These are phyloP conservation scores for Melanerpes aurifrons DNA, from an alignment of 2,113 vertebrate species.

Conservation along the genomic window DNA sequence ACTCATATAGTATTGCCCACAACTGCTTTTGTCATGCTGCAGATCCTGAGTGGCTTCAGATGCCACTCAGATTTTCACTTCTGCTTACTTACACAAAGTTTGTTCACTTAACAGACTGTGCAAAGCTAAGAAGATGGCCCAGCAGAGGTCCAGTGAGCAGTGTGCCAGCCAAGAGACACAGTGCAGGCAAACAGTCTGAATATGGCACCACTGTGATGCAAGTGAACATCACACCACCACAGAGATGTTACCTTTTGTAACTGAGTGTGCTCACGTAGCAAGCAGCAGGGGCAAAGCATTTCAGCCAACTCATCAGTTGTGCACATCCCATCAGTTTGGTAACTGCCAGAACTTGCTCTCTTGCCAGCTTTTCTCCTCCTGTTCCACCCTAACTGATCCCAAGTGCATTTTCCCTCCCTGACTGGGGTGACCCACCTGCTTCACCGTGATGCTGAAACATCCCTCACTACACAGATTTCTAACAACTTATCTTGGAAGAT, in stretches of 20 bases:
- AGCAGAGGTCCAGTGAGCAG: background rate
- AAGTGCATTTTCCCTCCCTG: background rate
- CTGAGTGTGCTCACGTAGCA: background rate
- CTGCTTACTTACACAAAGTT: background rate
- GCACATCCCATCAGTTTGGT: background rate
- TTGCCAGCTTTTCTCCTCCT: background rate
- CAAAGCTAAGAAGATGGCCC: background rate
- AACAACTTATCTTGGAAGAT: background rate
- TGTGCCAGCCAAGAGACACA: background rate
- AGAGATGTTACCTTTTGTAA: background rate
- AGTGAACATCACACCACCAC: background rate
- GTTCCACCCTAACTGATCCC: background rate
- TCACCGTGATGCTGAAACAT: background rate
- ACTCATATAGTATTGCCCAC: background rate
- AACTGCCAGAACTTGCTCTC: background rate
- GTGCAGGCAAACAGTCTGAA: background rate
- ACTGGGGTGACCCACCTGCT: background rate
- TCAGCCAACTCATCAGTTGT: background rate
- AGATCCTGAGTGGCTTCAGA: background rate
- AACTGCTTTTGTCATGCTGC: background rate
- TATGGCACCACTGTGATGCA: background rate
- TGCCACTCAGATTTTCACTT: background rate
- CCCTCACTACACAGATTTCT: background rate
- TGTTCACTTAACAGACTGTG: background rate
- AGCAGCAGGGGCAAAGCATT: background rate